Percentiles rank a stretch among this genome's conserved stretches.
Evolutionary conservation across 1,140 invertebrate species (phyloP).

Genomic region (Procambarus virginalis): DNA sequence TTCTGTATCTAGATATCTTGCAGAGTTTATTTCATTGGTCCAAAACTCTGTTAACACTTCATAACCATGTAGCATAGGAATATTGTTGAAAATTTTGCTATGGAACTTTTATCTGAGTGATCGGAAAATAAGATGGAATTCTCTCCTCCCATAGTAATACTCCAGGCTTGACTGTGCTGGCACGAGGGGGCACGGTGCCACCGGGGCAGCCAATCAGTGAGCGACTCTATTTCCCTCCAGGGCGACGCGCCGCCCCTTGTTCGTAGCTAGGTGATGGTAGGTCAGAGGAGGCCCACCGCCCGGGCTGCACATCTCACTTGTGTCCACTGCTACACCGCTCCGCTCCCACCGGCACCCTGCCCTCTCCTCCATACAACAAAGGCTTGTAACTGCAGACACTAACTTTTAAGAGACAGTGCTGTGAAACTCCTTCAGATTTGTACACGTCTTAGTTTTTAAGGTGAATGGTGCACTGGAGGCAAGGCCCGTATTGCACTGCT

Average conservation of each 20-base stretch:
- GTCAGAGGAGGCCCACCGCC: not conserved
- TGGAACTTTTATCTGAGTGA: constrained; percentile 65
- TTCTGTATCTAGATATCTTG: constrained; percentile 12
- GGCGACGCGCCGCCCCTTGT: constrained; percentile 45
- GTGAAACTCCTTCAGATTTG: constrained; percentile 63
- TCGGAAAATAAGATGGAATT: constrained; percentile 44
- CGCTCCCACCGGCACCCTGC: not conserved
- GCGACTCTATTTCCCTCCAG: constrained; percentile 54
- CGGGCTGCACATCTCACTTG: constrained; percentile 20
- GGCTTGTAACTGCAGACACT: constrained; percentile 66
- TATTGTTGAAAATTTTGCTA: constrained; percentile 68
- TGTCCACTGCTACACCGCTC: constrained; percentile 25
- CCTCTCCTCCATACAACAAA: constrained; percentile 47
- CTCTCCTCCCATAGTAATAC: constrained; percentile 61
- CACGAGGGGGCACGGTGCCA: constrained; percentile 44
- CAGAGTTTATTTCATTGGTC: constrained; percentile 43
- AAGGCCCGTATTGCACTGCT: not conserved
- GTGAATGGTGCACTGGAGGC: constrained; percentile 30
- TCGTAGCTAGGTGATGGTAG: constrained; percentile 34
- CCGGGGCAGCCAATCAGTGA: constrained; percentile 32
- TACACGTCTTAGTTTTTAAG: constrained; percentile 63
- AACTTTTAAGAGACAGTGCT: constrained; percentile 65
- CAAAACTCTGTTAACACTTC: constrained; percentile 46
- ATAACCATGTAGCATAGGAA: constrained; percentile 63
- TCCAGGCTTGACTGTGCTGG: constrained; percentile 67